Base-by-base conservation (phyloP, 1,140 invertebrate species). In the Tachypleus tridentatus region DNA sequence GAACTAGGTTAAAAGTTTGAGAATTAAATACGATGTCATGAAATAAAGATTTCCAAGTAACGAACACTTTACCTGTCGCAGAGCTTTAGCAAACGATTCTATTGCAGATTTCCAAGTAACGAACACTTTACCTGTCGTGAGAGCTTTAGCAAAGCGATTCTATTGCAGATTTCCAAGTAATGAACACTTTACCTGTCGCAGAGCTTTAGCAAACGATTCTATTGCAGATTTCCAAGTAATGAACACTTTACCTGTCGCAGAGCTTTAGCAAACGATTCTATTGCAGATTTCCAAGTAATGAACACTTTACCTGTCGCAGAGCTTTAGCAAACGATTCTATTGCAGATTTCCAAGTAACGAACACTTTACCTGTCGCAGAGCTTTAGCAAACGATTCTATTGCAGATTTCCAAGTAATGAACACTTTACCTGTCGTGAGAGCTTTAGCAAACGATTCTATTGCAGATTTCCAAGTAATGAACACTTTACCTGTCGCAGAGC, bases 311-410 rank as follows among this genome's bases (percentile, higher is more conserved):
- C 73, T 76, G 75, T 73, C 78, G 74, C 6, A 81, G 93, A 77
- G 97, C 93, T 68, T 84, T 83, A 48, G 93, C 92, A 81, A 95
- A 99, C 0, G 94, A 84, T 80, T 99, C 96, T 82, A 98, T 97
- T 3, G 97, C 97, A n/a, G n/a, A n/a, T n/a, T n/a, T n/a, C n/a
- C 29, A 29, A 29, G 29, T 29, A 29, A 29, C 2, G 29, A 29
- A 29, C 29, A 29, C 51, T 49, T 71, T 72, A 79, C 77, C 73
- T 76, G 75, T 73, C 78, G 74, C 6, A 81, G 93, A 77, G 97
- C 93, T 68, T 84, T 83, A 48, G 93, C 92, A 81, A 95, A 99
- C 0, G 94, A 84, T 80, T 99, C 96, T 82, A 98, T 97, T 3
- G 97, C 97, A n/a, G n/a, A n/a, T n/a, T n/a, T n/a, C n/a, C 29